Evolutionary conservation across 2,888 invertebrate species (phyloP).

Genomic region (Petrophora chlorosata): DNA sequence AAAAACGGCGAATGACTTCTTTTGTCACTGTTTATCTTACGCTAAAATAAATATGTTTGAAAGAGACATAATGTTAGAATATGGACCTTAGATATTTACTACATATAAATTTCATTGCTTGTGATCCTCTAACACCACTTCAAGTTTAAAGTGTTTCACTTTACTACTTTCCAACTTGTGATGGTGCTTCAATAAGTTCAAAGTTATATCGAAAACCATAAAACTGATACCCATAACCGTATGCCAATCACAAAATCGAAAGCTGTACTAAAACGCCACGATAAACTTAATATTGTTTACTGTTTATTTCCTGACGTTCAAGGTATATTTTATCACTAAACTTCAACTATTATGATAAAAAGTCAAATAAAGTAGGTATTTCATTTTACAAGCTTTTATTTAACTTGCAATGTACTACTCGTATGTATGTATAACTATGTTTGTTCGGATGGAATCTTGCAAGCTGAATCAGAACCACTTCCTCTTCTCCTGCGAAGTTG

Average conservation of each 20-base stretch:
- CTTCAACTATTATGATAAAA: neutral
- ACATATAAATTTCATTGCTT: constrained; percentile 5
- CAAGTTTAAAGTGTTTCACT: constrained; percentile 16
- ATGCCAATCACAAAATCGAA: constrained; percentile 23
- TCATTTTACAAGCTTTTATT: no score
- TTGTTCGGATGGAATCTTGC: no score
- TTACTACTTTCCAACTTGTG: constrained; percentile 23
- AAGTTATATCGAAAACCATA: constrained; percentile 18
- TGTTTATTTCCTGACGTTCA: neutral
- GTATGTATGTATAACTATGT: no score
- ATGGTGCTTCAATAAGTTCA: constrained; percentile 17
- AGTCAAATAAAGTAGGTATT: no score
- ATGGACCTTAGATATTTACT: constrained; percentile 18
- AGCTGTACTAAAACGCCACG: constrained; percentile 13
- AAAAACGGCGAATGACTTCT: no score
- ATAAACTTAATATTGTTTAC: neutral
- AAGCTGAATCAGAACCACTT: no score
- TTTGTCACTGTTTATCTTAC: no score
- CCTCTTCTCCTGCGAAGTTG: no score
- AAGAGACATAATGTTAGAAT: no score
- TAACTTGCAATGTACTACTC: no score
- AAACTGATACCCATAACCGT: constrained; percentile 22
- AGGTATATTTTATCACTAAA: neutral
- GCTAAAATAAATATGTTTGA: no score
- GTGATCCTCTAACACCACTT: constrained; percentile 19